Evolutionary conservation across 2,888 invertebrate species (phyloP).

Genomic region (Tridacna gigas): DNA sequence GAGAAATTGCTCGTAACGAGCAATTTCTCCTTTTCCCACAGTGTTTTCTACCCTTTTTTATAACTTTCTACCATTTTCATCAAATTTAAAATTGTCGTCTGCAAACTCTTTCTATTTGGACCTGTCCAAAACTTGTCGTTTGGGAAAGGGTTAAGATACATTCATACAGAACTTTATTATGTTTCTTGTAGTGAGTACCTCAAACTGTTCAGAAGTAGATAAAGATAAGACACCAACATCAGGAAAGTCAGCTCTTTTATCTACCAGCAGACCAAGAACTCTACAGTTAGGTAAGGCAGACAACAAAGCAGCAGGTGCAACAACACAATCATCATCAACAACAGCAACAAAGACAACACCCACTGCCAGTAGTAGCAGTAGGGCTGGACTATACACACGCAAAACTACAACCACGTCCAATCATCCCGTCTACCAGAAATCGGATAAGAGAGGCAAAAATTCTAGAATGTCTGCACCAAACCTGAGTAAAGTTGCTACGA

Average conservation of each 20-base stretch:
- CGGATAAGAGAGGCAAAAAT: slow-evolving; percentile 47
- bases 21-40: not conserved
- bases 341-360: not conserved
- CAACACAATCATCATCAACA: not conserved
- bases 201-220: slow-evolving; percentile 47
- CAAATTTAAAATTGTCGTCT: too few species aligned
- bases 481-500: slow-evolving; percentile 32
- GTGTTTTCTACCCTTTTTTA: not conserved
- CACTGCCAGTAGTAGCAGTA: slow-evolving; percentile 5
- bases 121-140: too few species aligned
- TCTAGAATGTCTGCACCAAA: slow-evolving; percentile 47
- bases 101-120: too few species aligned
- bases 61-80: too few species aligned
- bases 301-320: not conserved
- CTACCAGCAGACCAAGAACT: slow-evolving; percentile 2
- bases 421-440: slow-evolving; percentile 31
- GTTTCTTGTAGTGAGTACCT: slow-evolving; percentile 32
- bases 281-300: slow-evolving; percentile 6
- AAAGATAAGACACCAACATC: slow-evolving; percentile 45
- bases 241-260: slow-evolving; percentile 16
- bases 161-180: too few species aligned
- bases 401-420: slow-evolving; percentile 33
- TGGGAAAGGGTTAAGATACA: too few species aligned
- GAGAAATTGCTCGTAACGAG: slow-evolving; percentile 12
- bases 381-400: slow-evolving; percentile 33